Percentiles rank a stretch among this genome's conserved stretches.
phyloP scores from a whole-genome alignment of 1,140 invertebrate species.

The Drosophila melanogaster region Release_6_plus_ISO1_MT NT_037436.4:17084501-17085000 shows the following conservation, averaged over 20 bases:
- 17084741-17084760: constrained; percentile 54
- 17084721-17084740: constrained; percentile 63
- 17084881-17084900: constrained; percentile 53
- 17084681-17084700: constrained; percentile 78
- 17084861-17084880: constrained; percentile 68
- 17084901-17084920: constrained; percentile 46
- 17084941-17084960: constrained; percentile 39
- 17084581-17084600: constrained; percentile 5
- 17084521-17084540: constrained; percentile 82
- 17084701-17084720: constrained; percentile 76
- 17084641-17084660: constrained; percentile 7
- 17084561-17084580: constrained; percentile 30
- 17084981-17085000: constrained; percentile 25
- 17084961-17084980: constrained; percentile 17
- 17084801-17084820: constrained; percentile 51
- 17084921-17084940: constrained; percentile 45
- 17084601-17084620: neutral
- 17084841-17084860: constrained; percentile 10
- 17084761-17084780: constrained; percentile 60
- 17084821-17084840: constrained; percentile 16
- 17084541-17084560: constrained; percentile 67
- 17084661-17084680: constrained; percentile 77
- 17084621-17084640: neutral
- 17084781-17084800: constrained; percentile 48
- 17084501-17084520: constrained; percentile 72